A percentile compares a stretch with the other conserved stretches of the same genome.
Conservation (phyloP, 2,113 vertebrate species). For the Zosterops lateralis region DNA sequence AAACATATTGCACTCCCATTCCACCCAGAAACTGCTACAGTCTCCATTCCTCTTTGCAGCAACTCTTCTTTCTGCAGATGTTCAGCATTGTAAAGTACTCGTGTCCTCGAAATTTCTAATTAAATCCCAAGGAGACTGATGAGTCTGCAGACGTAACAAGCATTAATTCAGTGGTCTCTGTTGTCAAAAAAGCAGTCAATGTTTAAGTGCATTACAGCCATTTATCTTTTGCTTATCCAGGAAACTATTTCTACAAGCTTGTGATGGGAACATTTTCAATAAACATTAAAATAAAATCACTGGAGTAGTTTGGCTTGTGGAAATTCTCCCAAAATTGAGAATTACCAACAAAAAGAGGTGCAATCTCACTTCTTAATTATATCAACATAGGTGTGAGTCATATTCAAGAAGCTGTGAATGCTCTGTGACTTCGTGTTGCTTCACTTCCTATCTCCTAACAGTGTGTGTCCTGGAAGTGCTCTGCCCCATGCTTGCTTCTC, state of each 20-base stretch:
- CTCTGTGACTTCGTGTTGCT: neutral
- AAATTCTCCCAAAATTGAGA: neutral
- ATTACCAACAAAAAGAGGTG: neutral
- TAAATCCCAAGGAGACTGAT: neutral
- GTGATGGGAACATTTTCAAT: neutral
- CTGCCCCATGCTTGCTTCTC: neutral
- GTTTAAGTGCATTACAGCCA: neutral
- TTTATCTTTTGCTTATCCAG: neutral
- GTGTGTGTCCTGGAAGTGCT: rapidly evolving
- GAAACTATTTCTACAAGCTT: neutral
- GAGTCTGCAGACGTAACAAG: neutral
- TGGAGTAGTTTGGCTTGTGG: neutral
- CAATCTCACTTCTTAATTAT: neutral
- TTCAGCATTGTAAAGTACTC: neutral
- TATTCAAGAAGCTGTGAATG: neutral
- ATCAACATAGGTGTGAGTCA: neutral
- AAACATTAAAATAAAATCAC: neutral
- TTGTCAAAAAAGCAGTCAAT: neutral
- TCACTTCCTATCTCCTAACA: neutral
- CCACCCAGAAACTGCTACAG: neutral
- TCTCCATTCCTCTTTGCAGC: neutral
- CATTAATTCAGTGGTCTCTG: neutral
- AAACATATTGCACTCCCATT: neutral
- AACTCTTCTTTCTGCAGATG: neutral
- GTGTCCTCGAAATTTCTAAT: neutral